Evolutionary conservation across 37 sponge, comb jelly and placozoan species (phyloP), one percentile per base, ranked within the genome.

Genomic region (Ianthella basta): DNA sequence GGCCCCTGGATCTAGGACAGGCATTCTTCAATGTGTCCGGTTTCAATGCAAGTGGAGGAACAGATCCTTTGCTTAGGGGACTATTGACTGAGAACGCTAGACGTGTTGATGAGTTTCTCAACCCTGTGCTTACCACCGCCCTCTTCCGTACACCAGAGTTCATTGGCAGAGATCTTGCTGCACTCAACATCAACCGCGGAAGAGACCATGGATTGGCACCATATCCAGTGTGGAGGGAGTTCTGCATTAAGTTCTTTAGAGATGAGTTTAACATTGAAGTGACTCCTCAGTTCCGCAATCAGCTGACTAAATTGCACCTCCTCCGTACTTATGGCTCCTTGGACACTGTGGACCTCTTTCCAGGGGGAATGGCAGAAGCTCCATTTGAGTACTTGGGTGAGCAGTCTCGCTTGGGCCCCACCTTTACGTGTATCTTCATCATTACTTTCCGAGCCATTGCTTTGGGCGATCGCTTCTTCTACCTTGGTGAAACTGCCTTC

Each of bases 391-490:
- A 10, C 50, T 13, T 14, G 4, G 72, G 84, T 0, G 75, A 80
- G 21, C 85, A 85, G 13, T 67, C 87, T 0, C 75, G 94, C 36
- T 36, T 96, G 21, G 97, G 97, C 0, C 77, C 97, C 15, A 94
- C 95, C 20, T 97, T 97, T 38, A 83, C 97, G 53, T 97, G 97
- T 73, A 94, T 97, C 50, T 80, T 97, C 67, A 94, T 87, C 54
- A 32, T 92, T 59, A 92, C 95, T 20, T 97, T 97, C 40, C 24
- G 29, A 50, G 72, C 80, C 55, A 61, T 91, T 29, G 55, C 96
- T 44, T 88, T 89, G 80, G 98, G 98, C 15, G 98, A 97, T 73
- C 60, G 96, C 36, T 97, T 97, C 86, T 97, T 68, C 74, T 95
- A 90, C 77, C 80, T 70, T 40, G 87, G 91, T 24, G 72, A 82